phyloP scores from a whole-genome alignment of 1,140 invertebrate species.

The Leptinotarsa defecta region DNA sequence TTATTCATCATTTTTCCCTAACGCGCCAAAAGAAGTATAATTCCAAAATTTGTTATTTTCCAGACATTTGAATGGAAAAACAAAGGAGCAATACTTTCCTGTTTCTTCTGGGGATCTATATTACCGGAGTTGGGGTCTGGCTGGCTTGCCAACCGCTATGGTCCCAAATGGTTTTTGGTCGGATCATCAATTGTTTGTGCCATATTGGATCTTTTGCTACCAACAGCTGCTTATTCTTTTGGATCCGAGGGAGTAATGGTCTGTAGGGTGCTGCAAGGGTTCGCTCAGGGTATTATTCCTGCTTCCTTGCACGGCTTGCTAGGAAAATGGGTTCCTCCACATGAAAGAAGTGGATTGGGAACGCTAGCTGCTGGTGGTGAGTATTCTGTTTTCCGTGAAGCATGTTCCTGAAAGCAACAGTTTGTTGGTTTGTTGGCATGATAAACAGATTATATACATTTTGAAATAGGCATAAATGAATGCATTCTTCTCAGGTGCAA shows the following conservation, averaged over 20 bases:
- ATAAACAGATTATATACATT: no score
- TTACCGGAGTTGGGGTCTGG: constrained; percentile 67
- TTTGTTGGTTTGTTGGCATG: no score
- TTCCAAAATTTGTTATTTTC: constrained; percentile 1
- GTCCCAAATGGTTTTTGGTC: constrained; percentile 66
- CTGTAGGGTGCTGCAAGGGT: constrained; percentile 36
- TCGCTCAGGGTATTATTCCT: constrained; percentile 35
- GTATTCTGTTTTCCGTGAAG: not conserved
- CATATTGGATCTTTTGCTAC: constrained; percentile 58
- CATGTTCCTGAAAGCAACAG: no score
- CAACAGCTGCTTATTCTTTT: constrained; percentile 29
- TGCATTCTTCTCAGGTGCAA: constrained; percentile 58
- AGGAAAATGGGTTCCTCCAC: constrained; percentile 36
- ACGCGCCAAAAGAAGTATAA: no score
- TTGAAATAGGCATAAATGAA: no score
- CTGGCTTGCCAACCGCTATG: constrained; percentile 66
- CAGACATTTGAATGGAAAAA: constrained; percentile 54
- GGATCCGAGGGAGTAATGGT: constrained; percentile 36
- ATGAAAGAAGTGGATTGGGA: constrained; percentile 33
- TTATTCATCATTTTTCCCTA: no score
- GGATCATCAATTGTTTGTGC: constrained; percentile 61
- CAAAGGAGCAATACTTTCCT: constrained; percentile 62
- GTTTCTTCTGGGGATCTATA: constrained; percentile 70
- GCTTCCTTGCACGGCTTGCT: constrained; percentile 34
- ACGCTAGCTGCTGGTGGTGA: constrained; percentile 9